These are phyloP conservation scores for Mactra quadrangularis DNA, from an alignment of 1,140 invertebrate genomes.

Conservation along the genomic window DNA sequence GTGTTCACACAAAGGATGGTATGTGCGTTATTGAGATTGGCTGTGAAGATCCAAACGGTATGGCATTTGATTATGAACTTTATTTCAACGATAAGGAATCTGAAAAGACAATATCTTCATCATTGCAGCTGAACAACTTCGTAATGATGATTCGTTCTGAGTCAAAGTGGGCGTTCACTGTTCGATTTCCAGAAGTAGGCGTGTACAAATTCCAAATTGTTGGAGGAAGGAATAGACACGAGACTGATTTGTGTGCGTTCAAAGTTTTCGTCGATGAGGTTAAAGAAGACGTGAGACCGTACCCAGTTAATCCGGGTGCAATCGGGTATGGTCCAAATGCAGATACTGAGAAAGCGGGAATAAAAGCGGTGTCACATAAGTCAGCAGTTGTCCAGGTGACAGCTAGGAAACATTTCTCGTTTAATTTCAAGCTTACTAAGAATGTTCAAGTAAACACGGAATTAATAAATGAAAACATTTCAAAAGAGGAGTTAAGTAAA, in stretches of 20 bases:
- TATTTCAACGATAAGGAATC: conserved; percentile 54
- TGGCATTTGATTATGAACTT: conserved; percentile 46
- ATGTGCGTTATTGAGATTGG: conserved; percentile 24
- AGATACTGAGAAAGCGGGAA: conserved; percentile 45
- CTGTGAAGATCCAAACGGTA: conserved; percentile 2
- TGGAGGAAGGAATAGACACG: conserved; percentile 29
- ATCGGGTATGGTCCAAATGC: conserved; percentile 49
- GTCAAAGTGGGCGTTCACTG: conserved; percentile 28
- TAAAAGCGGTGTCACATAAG: conserved; percentile 41
- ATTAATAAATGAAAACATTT: conserved; percentile 28
- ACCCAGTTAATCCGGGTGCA: conserved; percentile 46
- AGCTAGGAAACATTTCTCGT: not conserved
- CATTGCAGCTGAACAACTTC: conserved; percentile 47
- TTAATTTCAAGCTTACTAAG: conserved; percentile 37
- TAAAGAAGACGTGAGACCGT: conserved; percentile 23
- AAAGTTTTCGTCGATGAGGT: conserved; percentile 31
- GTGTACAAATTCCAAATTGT: conserved; percentile 47
- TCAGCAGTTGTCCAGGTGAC: conserved; percentile 33
- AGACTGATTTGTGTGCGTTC: conserved; percentile 39
- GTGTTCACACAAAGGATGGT: conserved; percentile 17
- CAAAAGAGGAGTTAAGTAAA: conserved; percentile 35
- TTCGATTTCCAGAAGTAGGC: conserved; percentile 49
- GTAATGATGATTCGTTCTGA: conserved; percentile 22
- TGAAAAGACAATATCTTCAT: conserved; percentile 28
- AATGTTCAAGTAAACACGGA: conserved; percentile 27